Evolutionary conservation across 2,888 invertebrate species (phyloP), one percentile per base, ranked within the genome.

Genomic region (Synanthedon vespiformis): DNA sequence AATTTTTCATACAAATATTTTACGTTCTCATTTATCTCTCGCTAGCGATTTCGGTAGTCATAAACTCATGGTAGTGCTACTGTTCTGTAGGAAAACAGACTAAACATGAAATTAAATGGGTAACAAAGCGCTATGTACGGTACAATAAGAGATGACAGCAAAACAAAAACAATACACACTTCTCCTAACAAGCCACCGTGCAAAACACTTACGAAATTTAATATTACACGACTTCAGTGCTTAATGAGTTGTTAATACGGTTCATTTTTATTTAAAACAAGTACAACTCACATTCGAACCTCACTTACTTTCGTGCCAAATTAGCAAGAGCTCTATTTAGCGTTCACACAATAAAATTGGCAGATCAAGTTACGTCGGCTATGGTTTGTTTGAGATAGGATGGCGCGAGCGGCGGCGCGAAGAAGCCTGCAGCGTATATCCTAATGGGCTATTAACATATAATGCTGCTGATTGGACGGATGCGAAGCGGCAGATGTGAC

Each of bases 391-490:
- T 49, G 61, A 67, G 74, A 74, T 74, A 72, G 65, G 65, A 55
- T 56, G 63, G 68, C 61, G 66, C 68, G 65, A 63, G 64, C 63
- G 72, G 78, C 72, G 80, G 79, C 72, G 80, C 78, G 79, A 78
- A 78, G 77, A 73, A 70, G 70, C 71, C 68, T 67, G 74, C 72
- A 66, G 75, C 70, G 75, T 78, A 77, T 86, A 86, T 87, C 87
- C 84, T 86, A 88, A 88, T 87, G 80, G 84, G 77, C 81, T 81
- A 87, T 88, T 87, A 86, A 85, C 87, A 88, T 88, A 87, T 87
- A 87, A 87, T 88, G 79, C 80, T 64, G 82, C 88, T 89, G 89
- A 90, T 90, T 90, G 90, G 89, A 85, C 82, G 82, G 80, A 83
- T 85, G 81, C 80, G 79, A 79, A 71, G 74, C 78, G 81, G 83